Base-by-base conservation (phyloP, 2,113 vertebrate species). In the Caracal caracal region DNA sequence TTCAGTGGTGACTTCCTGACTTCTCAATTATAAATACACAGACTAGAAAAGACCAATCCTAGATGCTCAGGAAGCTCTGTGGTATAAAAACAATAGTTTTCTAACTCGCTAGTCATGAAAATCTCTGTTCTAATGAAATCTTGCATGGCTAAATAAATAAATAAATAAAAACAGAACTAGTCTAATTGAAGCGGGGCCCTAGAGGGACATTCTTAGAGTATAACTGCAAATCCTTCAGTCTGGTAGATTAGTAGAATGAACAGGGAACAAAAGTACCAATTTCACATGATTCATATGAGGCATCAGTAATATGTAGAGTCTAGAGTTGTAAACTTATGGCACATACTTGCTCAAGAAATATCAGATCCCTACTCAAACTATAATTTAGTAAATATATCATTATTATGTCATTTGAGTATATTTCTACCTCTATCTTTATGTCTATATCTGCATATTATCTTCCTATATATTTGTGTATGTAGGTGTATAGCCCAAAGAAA, bases 51-150 rank as follows among this genome's bases (percentile, higher is more conserved):
- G 56, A 65, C 53, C 19, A 88, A 83, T 76, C 59, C 43, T 11
- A 71, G 51, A 24, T 63, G 10, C 59, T 89, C 0, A 2, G 28
- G 47, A 87, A 33, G 10, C 28, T 94, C 43, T 79, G 24, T 61
- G 10, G 28, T 85, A 13, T 73, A 65, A 94, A 94, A 93, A 33
- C 20, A 56, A 16, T 83, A 63, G 47, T 53, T 84, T 92, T 65
- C 37, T 73, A 90, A 66, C 51, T 96, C 33, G 1, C 78, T 87
- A 65, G 63, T 28, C 40, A 28, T 63, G 66, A 66, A 73, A 86
- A 88, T 90, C 20, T 80, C 89, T 93, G 13, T 86, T 70, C 43
- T 90, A 53, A 71, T 93, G 79, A 93, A 95, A 80, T 95, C 40
- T 93, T 86, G 13, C 47, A 26, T 51, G 47, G 59, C 16, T 47